These are phyloP conservation scores for Dendrocincla fuliginosa DNA, from an alignment of 2,797 vertebrate species.

Conservation along the genomic window DNA sequence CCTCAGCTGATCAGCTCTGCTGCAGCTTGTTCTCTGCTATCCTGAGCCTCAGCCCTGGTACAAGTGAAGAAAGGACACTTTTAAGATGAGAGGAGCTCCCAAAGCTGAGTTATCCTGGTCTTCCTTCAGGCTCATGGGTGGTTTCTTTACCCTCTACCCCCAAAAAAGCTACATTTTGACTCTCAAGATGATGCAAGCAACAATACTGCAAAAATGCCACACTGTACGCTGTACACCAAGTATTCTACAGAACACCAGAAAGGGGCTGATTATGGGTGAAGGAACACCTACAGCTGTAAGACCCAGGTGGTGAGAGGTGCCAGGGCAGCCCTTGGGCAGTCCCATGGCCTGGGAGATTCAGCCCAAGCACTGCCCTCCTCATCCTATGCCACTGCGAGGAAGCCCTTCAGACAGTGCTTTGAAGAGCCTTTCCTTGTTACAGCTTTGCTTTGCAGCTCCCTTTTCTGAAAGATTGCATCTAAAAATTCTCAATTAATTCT, in stretches of 20 bases:
- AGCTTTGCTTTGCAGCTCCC: not conserved
- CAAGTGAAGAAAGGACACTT: not conserved
- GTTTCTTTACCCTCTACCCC: not conserved
- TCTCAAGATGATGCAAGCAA: not conserved
- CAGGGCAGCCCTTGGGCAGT: not conserved
- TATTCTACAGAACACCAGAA: not conserved
- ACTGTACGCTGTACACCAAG: not conserved
- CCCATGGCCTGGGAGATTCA: not conserved
- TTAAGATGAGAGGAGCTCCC: not conserved
- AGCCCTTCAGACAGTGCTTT: not conserved
- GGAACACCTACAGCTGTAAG: not conserved
- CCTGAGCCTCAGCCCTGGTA: not conserved
- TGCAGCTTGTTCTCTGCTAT: not conserved
- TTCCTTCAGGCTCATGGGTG: not conserved
- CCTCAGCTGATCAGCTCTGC: not conserved
- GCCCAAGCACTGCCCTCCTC: not conserved
- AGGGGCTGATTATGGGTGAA: not conserved
- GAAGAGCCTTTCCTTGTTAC: not conserved
- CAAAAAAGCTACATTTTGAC: not conserved
- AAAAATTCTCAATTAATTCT: not conserved
- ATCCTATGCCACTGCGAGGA: accelerated
- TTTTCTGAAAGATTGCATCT: not conserved
- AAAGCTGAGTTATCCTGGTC: not conserved
- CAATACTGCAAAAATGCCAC: not conserved
- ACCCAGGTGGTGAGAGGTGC: not conserved